Evolutionary conservation across 2,888 invertebrate genomes (phyloP), one percentile per base, ranked within the genome.

Genomic region (Caenorhabditis angaria): DNA sequence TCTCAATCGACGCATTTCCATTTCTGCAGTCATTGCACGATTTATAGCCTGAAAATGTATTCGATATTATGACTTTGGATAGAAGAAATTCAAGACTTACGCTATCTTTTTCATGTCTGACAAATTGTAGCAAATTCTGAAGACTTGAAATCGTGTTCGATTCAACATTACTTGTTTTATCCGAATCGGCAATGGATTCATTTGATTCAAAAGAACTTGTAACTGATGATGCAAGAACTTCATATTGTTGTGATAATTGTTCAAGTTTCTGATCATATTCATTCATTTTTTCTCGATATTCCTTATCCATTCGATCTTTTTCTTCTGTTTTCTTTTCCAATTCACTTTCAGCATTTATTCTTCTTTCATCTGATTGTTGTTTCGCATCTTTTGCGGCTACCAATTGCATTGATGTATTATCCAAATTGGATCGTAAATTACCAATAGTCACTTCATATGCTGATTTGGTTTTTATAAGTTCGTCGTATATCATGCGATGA

Each of bases 1-100:
- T 6, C 69, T 63, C 14, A 79, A 57, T 20, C 78, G 70, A 27
- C 61, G 56, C 68, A 76, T 72, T 20, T 78, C 78, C 1, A 81
- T 70, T 63, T 81, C 81, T 4, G 81, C 74, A 28, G 63, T 68
- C 78, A 81, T 75, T 4, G 78, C 67, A 35, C 81, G 63, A 25
- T 27, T 55, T 0, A 70, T 29, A 0, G 78, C 75, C 62, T 80
- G 51, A 29, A 71, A 54, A 57, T 18, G 3, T 50, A 8, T 8
- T 5, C 10, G 25, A 3, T 29, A 5, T 12, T 32, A 12, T 56
- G 32, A 28, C 25, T 3, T 50, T 8, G 8, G 12, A 62, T 22
- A 55, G 25, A 12, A 12, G 27, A 8, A 60, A 5, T 18, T 3
- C 3, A 24, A n/a, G 8, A 24, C 25, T n/a, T 25, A 70, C 70